These are phyloP conservation scores for Drosophila mojavensis DNA, from an alignment of 1,140 invertebrate genomes.

Conservation along the genomic window DNA sequence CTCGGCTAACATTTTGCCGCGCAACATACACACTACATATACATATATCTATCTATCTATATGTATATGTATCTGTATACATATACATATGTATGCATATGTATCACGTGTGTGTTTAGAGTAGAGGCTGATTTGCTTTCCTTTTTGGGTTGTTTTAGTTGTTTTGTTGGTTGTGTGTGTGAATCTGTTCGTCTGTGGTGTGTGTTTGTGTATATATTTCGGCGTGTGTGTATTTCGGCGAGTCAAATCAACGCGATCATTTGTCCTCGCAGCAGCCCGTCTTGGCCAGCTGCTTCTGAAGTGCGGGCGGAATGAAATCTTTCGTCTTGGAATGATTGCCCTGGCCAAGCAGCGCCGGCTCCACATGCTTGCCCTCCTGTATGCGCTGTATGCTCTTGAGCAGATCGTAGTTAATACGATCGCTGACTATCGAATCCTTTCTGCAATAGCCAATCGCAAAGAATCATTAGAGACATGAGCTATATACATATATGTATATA, in stretches of 20 bases:
- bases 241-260: conserved; percentile 68
- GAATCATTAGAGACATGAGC: background rate
- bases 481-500: no score
- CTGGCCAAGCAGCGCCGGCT: conserved; percentile 90
- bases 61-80: background rate
- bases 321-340: conserved; percentile 90
- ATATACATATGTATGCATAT: background rate
- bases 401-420: conserved; percentile 97
- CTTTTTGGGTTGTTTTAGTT: background rate
- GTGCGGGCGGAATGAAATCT: conserved; percentile 89
- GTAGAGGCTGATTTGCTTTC: conserved; percentile 1
- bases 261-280: conserved; percentile 79
- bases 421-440: conserved; percentile 94
- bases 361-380: conserved; percentile 88
- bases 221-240: background rate
- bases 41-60: background rate
- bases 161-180: conserved; percentile 7
- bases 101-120: conserved; percentile 2
- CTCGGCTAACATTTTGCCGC: conserved; percentile 18
- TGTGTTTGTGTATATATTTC: background rate
- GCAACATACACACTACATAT: conserved; percentile 8
- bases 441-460: conserved; percentile 32
- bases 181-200: conserved; percentile 7
- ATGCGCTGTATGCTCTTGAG: conserved; percentile 91
- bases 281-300: conserved; percentile 81